Percentiles rank a stretch among this genome's conserved stretches.
Evolutionary conservation across 2,888 invertebrate species (phyloP).

Genomic region (Muscina levida): DNA sequence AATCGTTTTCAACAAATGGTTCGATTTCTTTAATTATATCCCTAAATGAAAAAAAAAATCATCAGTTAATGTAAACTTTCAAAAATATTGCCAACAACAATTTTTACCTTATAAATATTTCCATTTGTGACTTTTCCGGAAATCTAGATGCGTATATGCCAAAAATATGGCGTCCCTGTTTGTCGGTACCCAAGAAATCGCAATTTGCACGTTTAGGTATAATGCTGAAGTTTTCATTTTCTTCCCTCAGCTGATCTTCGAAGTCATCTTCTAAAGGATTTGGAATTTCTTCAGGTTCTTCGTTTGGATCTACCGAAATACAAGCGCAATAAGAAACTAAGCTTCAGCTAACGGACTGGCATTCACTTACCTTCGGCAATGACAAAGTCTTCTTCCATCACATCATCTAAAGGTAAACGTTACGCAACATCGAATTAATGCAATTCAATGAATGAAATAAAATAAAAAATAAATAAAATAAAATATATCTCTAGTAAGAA

Average conservation of each 20-base stretch:
- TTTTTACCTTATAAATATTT: constrained; percentile 76
- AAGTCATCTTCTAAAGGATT: constrained; percentile 78
- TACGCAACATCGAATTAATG: neutral
- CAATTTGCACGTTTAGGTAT: constrained; percentile 72
- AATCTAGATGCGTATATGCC: constrained; percentile 94
- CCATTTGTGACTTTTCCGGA: constrained; percentile 87
- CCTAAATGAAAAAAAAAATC: constrained; percentile 81
- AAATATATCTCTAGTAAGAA: too few species aligned
- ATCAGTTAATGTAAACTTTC: neutral
- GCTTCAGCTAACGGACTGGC: too few species aligned
- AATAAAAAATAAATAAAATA: too few species aligned
- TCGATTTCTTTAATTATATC: constrained; percentile 96
- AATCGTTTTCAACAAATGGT: constrained; percentile 98
- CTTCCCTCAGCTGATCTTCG: constrained; percentile 78
- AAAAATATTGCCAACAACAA: neutral
- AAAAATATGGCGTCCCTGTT: constrained; percentile 94
- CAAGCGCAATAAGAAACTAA: neutral
- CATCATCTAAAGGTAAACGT: constrained; percentile 73
- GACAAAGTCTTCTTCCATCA: constrained; percentile 78
- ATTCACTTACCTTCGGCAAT: constrained; percentile 76
- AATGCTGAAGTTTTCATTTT: constrained; percentile 64
- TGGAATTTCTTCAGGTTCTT: constrained; percentile 72
- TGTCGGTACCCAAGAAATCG: constrained; percentile 85
- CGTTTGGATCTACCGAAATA: constrained; percentile 70
- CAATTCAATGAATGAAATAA: neutral